Conservation (phyloP, 2,797 vertebrate genomes). For the Antennarius maculatus region DNA sequence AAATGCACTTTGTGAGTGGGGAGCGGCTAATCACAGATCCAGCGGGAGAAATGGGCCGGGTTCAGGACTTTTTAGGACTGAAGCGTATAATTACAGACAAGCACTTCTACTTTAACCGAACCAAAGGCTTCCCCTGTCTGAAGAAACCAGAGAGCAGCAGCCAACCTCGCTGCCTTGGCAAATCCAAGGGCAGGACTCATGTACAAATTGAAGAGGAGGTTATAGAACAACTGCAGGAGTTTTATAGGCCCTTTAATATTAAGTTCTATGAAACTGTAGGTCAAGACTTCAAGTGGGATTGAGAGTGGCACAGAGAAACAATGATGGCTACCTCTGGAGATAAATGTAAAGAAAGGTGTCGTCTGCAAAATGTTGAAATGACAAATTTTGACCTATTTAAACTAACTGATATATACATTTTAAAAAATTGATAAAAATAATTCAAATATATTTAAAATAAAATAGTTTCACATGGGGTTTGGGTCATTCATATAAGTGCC, state of each 20-base stretch:
- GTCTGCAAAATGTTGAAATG: slow-evolving; percentile 23
- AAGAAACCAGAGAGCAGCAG: slow-evolving; percentile 90
- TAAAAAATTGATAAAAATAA: slow-evolving; percentile 8
- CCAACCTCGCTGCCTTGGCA: slow-evolving; percentile 93
- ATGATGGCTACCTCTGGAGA: slow-evolving; percentile 31
- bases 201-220: slow-evolving; percentile 95
- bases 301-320: slow-evolving; percentile 35
- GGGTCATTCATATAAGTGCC: slow-evolving; percentile 29
- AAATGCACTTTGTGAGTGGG: slow-evolving; percentile 97
- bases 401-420: slow-evolving; percentile 5
- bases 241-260: slow-evolving; percentile 95
- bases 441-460: background rate
- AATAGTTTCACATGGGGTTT: slow-evolving; percentile 11
- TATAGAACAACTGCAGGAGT: slow-evolving; percentile 95
- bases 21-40: slow-evolving; percentile 95
- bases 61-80: slow-evolving; percentile 97
- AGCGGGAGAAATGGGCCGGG: slow-evolving; percentile 91
- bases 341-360: slow-evolving; percentile 16
- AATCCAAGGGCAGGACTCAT: slow-evolving; percentile 96
- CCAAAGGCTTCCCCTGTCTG: slow-evolving; percentile 97
- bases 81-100: slow-evolving; percentile 93
- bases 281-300: slow-evolving; percentile 98
- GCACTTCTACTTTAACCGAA: slow-evolving; percentile 99
- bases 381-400: too few species aligned
- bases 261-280: slow-evolving; percentile 97